Evolutionary conservation across 2,888 invertebrate genomes (phyloP).

Genomic region (Stenolophus ochropezus): DNA sequence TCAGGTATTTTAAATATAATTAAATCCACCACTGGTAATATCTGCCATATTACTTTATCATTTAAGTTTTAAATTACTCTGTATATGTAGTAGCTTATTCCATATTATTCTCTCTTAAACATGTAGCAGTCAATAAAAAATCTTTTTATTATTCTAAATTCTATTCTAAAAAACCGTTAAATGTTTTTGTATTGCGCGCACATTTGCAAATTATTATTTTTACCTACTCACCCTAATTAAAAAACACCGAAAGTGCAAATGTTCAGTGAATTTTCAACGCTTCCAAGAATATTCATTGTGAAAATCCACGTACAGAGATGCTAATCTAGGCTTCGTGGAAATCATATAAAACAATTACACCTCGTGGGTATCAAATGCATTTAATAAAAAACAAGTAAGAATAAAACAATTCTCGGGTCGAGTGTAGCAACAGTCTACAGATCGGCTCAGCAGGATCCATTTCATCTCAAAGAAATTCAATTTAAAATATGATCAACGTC

Average conservation of each 20-base stretch:
- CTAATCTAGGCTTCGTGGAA: background rate
- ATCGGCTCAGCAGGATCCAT: slow-evolving; percentile 25
- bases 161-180: too few species aligned
- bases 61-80: too few species aligned
- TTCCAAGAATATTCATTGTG: background rate
- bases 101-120: too few species aligned
- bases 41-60: too few species aligned
- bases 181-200: background rate
- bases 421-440: background rate
- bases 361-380: background rate
- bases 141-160: too few species aligned
- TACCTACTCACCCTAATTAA: background rate
- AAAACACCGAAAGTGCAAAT: background rate
- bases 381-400: background rate
- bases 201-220: background rate
- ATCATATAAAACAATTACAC: background rate
- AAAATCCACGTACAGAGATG: background rate
- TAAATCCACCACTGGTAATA: too few species aligned
- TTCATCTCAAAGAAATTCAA: slow-evolving; percentile 36
- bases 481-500: slow-evolving; percentile 40
- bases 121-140: too few species aligned
- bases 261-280: background rate
- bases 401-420: slow-evolving; percentile 1
- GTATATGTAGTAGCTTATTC: too few species aligned
- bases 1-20: too few species aligned